These are phyloP conservation scores for Catharus bicknelli DNA, from an alignment of 2,113 vertebrate genomes.

Conservation along the genomic window DNA sequence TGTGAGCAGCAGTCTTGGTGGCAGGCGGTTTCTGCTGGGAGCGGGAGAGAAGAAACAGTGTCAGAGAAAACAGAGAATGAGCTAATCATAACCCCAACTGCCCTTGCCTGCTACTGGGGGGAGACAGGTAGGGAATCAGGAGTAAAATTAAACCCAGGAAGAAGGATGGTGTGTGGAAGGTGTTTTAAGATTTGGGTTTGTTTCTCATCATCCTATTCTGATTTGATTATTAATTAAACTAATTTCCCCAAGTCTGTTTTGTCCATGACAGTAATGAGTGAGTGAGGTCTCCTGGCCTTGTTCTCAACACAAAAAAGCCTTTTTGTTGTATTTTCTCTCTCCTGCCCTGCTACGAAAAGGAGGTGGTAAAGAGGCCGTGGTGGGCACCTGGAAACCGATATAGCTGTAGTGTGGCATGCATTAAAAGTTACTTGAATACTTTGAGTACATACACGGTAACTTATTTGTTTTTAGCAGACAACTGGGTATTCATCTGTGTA, in stretches of 20 bases:
- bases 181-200: not conserved
- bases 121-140: not conserved
- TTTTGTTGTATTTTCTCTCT: not conserved
- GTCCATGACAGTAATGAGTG: too few relatives aligned
- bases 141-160: not conserved
- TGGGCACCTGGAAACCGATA: not conserved
- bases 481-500: not conserved
- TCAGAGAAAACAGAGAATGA: not conserved
- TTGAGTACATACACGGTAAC: not conserved
- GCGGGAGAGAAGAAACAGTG: not conserved
- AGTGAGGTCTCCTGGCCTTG: not conserved
- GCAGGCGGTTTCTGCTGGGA: not conserved
- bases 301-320: not conserved
- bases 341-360: not conserved
- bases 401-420: not conserved
- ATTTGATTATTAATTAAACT: not conserved
- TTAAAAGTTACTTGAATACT: not conserved
- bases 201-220: not conserved
- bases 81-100: accelerated
- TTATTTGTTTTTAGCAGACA: not conserved
- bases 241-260: not conserved
- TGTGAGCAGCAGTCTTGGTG: not conserved
- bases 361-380: not conserved
- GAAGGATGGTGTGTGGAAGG: not conserved
- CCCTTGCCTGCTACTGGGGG: accelerated